Conservation (phyloP, 2,113 vertebrate genomes). For the Platysteira castanea region DNA sequence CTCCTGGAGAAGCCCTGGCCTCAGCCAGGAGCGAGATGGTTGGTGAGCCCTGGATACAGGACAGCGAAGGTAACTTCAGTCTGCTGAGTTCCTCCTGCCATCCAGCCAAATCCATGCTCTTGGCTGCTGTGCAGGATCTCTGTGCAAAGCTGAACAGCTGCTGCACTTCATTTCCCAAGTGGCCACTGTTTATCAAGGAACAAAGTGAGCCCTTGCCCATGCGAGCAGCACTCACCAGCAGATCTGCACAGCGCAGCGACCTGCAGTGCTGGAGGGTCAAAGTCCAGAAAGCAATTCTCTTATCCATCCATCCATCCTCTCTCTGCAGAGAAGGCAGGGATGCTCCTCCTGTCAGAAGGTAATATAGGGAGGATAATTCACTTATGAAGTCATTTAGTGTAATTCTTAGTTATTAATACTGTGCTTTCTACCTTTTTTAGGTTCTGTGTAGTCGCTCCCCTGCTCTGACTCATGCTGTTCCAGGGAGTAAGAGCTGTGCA, state of each 20-base stretch:
- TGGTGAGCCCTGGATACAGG: not conserved
- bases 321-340: not conserved
- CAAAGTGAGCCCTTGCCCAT: not conserved
- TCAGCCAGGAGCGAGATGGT: not conserved
- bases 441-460: not conserved
- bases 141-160: not conserved
- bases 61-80: not conserved
- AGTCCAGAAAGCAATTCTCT: not conserved
- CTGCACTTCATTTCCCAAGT: not conserved
- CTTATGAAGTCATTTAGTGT: not conserved
- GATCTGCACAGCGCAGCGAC: not conserved
- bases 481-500: not conserved
- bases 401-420: conserved; percentile 16
- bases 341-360: not conserved
- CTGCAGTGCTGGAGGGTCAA: not conserved
- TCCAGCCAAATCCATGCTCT: not conserved
- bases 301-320: not conserved
- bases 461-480: conserved; percentile 3
- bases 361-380: not conserved
- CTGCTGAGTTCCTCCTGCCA: not conserved
- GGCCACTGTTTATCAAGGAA: not conserved
- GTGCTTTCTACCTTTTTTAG: not conserved
- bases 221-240: rapidly evolving
- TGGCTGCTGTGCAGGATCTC: not conserved
- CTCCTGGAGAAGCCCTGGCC: not conserved